Base-by-base conservation (phyloP, 2,888 invertebrate species). In the Lasioglossum pauxillum region DNA sequence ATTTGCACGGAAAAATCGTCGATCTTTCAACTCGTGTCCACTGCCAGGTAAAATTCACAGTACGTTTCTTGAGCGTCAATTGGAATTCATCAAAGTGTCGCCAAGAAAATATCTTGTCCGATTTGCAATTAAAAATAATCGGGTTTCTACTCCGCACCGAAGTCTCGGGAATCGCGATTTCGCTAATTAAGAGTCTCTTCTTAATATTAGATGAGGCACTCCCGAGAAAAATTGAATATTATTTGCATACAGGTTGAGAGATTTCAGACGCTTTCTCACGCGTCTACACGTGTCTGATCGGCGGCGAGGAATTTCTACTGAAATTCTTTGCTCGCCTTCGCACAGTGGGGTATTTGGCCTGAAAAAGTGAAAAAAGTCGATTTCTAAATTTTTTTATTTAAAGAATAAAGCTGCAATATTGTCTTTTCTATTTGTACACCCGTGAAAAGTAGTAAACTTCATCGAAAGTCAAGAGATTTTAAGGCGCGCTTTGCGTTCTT, bases 281-380 rank as follows among this genome's bases (percentile, higher is more conserved):
- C 23, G 60, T 72, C 78, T 75, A 53, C 27, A 1, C 8, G 69
- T 31, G 89, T 90, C 83, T 82, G 82, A 84, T 80, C 83, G 74
- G 27, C 82, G 64, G 60, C 67, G 60, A 53, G 69, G 60, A 86
- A 78, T 78, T 82, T 89, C 82, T 74, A 89, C 86, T 88, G 86
- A 84, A 84, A 83, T 76, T 83, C 80, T 79, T 64, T 38, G 35
- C 67, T 8, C 10, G 16, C 7, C 19, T 64, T 44, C 41, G 7
- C 5, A 35, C 64, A 5, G 31, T 31, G 31, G 1, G 31, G 31
- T 31, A 1, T 31, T 31, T 31, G 31, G 31, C 1, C 31, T 31
- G 31, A 31, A 1, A 31, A 31, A 31, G 2, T 31, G 31, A 31
- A 31, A 31, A 31, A 31, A 31, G 2, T 31, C 31, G 31, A 31